phyloP scores from a whole-genome alignment of 2,113 vertebrate genomes.

The Ranitomeya variabilis region DNA sequence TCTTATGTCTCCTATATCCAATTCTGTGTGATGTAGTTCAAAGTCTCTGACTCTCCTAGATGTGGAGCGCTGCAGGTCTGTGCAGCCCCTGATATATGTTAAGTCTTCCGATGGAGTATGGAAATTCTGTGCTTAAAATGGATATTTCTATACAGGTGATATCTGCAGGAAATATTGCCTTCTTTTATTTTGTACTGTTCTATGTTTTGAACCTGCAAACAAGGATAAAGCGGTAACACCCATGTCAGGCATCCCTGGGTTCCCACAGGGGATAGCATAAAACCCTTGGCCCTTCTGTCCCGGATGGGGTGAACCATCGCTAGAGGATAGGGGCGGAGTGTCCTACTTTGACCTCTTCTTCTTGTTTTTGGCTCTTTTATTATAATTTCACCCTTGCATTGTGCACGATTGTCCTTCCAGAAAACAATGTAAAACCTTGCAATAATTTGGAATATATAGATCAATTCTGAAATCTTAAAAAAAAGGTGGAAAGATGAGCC shows the following conservation, averaged over 20 bases:
- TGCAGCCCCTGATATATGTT: background rate
- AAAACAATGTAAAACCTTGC: background rate
- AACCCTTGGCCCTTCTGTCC: background rate
- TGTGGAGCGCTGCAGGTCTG: background rate
- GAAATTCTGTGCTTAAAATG: background rate
- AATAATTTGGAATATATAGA: background rate
- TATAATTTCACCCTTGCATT: too few species aligned
- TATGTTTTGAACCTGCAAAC: background rate
- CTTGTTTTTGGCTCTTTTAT: background rate
- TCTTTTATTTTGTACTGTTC: background rate
- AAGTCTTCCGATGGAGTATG: background rate
- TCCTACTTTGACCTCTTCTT: background rate
- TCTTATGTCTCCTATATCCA: slow-evolving; percentile 9
- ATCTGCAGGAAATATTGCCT: background rate
- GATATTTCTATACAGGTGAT: background rate
- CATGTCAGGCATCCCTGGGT: background rate
- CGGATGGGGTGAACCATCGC: background rate
- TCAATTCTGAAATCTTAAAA: too few species aligned
- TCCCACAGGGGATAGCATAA: background rate
- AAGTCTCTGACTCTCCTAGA: background rate
- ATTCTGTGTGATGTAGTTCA: slow-evolving; percentile 37
- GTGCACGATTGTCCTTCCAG: too few species aligned
- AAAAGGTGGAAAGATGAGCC: too few species aligned
- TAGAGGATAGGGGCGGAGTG: background rate
- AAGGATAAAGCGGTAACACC: background rate